A percentile compares a stretch with the other conserved stretches of the same genome.
These are phyloP conservation scores for Andrena bicolor DNA, from an alignment of 2,888 invertebrate genomes.

Conservation along the genomic window DNA sequence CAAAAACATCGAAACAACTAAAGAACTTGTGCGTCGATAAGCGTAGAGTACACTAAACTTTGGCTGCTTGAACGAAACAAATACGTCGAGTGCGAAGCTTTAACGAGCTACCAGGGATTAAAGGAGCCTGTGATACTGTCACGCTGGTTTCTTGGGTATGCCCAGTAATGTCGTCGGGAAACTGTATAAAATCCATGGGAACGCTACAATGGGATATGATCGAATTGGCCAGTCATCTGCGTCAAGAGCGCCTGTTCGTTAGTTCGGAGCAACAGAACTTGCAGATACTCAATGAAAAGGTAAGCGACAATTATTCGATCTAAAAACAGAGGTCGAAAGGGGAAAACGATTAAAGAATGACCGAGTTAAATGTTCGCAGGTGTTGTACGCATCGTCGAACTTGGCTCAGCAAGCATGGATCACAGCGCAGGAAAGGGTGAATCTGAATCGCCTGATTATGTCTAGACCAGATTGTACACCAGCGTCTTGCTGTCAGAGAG, in stretches of 20 bases:
- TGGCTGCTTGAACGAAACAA: background rate
- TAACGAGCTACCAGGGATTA: background rate
- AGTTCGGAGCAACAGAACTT: slow-evolving; percentile 94
- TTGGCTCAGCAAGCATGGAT: slow-evolving; percentile 93
- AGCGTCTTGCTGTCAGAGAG: slow-evolving; percentile 91
- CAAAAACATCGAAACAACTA: background rate
- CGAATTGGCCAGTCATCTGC: slow-evolving; percentile 89
- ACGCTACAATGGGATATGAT: slow-evolving; percentile 86
- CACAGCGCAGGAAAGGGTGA: slow-evolving; percentile 93
- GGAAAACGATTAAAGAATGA: background rate
- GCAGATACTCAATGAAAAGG: slow-evolving; percentile 91
- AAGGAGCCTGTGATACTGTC: background rate
- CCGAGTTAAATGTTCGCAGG: slow-evolving; percentile 78
- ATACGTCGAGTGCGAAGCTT: background rate
- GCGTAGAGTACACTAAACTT: background rate
- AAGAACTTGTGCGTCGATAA: background rate
- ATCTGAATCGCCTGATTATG: slow-evolving; percentile 91
- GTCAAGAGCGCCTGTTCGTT: slow-evolving; percentile 95
- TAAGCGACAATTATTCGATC: slow-evolving; percentile 83
- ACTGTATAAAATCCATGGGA: slow-evolving; percentile 81
- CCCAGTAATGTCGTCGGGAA: slow-evolving; percentile 82
- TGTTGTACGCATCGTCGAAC: slow-evolving; percentile 86
- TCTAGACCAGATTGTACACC: slow-evolving; percentile 92
- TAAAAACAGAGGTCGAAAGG: background rate
- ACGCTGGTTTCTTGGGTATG: slow-evolving; percentile 35